Evolutionary conservation across 2,888 invertebrate species (phyloP), one percentile per base, ranked within the genome.

Genomic region (Cyclophora punctaria): DNA sequence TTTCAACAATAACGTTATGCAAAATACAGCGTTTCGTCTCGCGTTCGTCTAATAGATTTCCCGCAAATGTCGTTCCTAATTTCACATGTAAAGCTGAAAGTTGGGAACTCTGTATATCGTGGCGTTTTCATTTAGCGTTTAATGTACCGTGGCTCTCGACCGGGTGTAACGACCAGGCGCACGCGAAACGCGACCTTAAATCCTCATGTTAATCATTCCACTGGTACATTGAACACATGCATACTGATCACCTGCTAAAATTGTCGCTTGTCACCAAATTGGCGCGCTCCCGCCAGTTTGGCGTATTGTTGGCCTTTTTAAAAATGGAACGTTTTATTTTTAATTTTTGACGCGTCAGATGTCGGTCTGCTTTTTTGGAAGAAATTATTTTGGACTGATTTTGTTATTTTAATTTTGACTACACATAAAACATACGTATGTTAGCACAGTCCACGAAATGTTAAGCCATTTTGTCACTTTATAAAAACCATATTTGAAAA

Each of bases 51-150:
- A 46, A 55, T 51, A 54, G 50, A 52, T 52, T 52, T 44, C 50
- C 46, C 48, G 50, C 49, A 48, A 51, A 52, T 20, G 20, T 20
- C 48, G 48, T 53, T 47, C 53, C 56, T 47, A 51, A 51, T 53
- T 55, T 49, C 41, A 46, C 50, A 51, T 49, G 44, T 54, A 59
- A 52, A 58, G 48, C 58, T 48, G 50, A 53, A 54, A 48, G 55
- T 54, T 60, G 57, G 57, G 52, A 60, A 47, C 59, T 57, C 53
- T 52, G 53, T 57, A 58, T 52, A 62, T 60, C 59, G 58, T 49
- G 55, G 48, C 55, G 53, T 61, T 60, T 66, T 67, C 65, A 69
- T 66, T 67, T 63, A 53, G 56, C 56, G 62, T 60, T 58, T 69
- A 73, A 70, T 74, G 67, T 68, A 57, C 54, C 66, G 61, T 62